Evolutionary conservation across 2,888 invertebrate genomes (phyloP), one percentile per base, ranked within the genome.

Genomic region (Tipula lateralis): DNA sequence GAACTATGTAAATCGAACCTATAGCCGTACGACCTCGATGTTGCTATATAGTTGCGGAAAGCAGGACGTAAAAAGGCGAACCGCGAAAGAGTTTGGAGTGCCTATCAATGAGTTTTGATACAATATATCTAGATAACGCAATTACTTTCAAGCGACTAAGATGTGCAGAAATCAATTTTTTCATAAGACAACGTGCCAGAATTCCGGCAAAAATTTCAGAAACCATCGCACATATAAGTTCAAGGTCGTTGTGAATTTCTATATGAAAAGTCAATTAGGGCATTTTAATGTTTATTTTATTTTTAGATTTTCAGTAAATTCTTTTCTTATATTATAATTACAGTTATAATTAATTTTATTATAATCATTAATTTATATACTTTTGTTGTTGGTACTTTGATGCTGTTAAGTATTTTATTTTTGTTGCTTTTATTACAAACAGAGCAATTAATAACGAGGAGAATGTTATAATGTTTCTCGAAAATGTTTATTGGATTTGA

Each of bases 261-360:
- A 24, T 66, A 66, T 66, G 24, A 24, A 66, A 66, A 66, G 66
- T 66, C 66, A 66, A 66, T 66, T 66, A 66, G 66, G 24, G 66
- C 66, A 66, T 24, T 66, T 66, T 66, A 24, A 9, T 66, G 66
- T 24, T 24, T 19, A 24, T 66, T 66, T 66, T 66, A 44, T 44
- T 44, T 19, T 44, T 66, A 24, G 66, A 66, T 66, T 66, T 66
- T 66, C 66, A 66, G 24, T 66, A 66, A 66, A 66, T 66, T 66
- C 66, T 24, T 66, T 12, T 66, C 19, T 66, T 24, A 66, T 24
- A 66, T 66, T 66, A 66, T 66, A 66, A 66, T 66, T 66, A 66
- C 66, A 66, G 66, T 66, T 66, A 66, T 66, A 66, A 66, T 66
- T 66, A 66, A 66, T 66, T 66, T 66, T 66, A 66, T 66, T 66